Percentiles rank a stretch among this genome's conserved stretches.
Conservation (phyloP, 2,113 vertebrate genomes). For the Tachycineta bicolor region DNA sequence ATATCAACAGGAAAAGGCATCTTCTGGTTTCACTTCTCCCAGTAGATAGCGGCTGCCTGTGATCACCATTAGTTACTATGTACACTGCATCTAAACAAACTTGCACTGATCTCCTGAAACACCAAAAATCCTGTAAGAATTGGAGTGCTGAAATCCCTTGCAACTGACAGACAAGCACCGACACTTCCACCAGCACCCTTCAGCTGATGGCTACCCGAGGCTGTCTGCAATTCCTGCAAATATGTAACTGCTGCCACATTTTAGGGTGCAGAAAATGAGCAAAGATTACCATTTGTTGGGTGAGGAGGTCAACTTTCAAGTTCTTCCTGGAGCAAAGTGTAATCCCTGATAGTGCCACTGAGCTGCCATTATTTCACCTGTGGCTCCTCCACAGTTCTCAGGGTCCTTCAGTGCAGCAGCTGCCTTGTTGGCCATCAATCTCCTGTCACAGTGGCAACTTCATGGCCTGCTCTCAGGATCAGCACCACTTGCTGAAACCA, state of each 20-base stretch:
- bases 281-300: neutral
- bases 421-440: neutral
- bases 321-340: neutral
- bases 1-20: neutral
- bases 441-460: neutral
- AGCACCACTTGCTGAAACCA: neutral
- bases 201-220: neutral
- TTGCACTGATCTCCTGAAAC: neutral
- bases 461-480: neutral
- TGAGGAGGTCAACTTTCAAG: neutral
- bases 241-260: neutral
- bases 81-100: neutral
- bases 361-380: neutral
- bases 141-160: neutral
- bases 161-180: accelerated
- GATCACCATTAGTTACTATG: neutral
- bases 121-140: neutral
- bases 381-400: neutral
- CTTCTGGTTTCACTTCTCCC: neutral
- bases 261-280: neutral
- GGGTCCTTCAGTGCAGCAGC: neutral
- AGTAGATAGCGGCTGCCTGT: neutral
- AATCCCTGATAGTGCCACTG: accelerated
- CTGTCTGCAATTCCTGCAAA: neutral
- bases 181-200: neutral